These are phyloP conservation scores for Drosophila fulvimacula DNA, from an alignment of 2,888 invertebrate species.

Conservation along the genomic window DNA sequence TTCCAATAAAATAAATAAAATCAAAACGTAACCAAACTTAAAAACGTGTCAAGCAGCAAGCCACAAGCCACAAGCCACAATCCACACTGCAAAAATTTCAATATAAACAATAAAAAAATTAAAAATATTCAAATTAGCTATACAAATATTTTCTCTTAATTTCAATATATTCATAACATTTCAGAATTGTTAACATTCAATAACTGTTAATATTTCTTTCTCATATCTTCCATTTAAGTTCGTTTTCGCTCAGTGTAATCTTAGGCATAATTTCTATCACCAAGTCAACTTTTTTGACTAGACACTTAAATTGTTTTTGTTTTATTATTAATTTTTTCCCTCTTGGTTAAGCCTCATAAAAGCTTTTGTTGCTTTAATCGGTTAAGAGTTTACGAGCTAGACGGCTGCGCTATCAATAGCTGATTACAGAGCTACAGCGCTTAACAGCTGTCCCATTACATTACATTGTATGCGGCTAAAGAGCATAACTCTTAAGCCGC, in stretches of 20 bases:
- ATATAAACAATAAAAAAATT: too few species aligned
- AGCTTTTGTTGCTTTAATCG: conserved; percentile 47
- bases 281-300: conserved; percentile 34
- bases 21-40: conserved; percentile 27
- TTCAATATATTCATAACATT: background rate
- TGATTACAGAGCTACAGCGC: conserved; percentile 52
- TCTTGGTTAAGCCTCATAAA: conserved; percentile 27
- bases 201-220: background rate
- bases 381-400: conserved; percentile 18
- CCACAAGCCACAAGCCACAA: conserved; percentile 53
- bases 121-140: background rate
- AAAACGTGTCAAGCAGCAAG: conserved; percentile 48
- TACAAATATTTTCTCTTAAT: background rate
- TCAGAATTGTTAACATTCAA: background rate
- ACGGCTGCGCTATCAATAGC: conserved; percentile 30
- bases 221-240: background rate
- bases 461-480: conserved; percentile 47
- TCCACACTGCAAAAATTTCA: conserved; percentile 32
- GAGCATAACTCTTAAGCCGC: conserved; percentile 30
- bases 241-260: conserved; percentile 16
- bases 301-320: conserved; percentile 4
- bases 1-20: background rate
- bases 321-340: background rate
- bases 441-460: conserved; percentile 41
- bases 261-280: conserved; percentile 43